Evolutionary conservation across 2,888 invertebrate species (phyloP).

Genomic region (Mythimna impura): DNA sequence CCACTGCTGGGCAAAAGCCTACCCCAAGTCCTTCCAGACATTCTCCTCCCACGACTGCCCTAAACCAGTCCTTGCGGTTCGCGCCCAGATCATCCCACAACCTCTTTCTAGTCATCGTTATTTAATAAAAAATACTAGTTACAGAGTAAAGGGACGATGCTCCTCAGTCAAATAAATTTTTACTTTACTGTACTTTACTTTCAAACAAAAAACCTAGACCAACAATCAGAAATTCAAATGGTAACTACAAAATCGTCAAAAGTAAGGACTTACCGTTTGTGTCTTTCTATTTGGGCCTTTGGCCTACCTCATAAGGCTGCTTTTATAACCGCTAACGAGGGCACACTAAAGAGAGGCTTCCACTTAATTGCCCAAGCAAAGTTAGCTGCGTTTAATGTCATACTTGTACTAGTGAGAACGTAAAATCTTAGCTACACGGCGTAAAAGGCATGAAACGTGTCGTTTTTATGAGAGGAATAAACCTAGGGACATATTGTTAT

Average conservation of each 20-base stretch:
- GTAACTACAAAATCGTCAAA: not conserved
- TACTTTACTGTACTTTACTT: too few species aligned
- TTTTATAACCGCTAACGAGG: constrained; percentile 11
- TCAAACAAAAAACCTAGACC: not conserved
- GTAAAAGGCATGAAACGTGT: constrained; percentile 16
- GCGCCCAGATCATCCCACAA: too few species aligned
- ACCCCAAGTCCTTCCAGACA: too few species aligned
- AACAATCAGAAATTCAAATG: not conserved
- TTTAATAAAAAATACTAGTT: too few species aligned
- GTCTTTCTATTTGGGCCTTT: constrained; percentile 1
- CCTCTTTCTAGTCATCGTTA: too few species aligned
- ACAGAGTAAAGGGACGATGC: too few species aligned
- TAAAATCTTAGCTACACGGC: constrained; percentile 3
- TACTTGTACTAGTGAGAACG: constrained; percentile 5
- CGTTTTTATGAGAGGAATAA: constrained; percentile 34
- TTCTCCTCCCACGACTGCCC: too few species aligned
- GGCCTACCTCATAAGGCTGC: not conserved
- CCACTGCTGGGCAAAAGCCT: too few species aligned
- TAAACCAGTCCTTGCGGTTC: too few species aligned
- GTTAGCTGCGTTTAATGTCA: constrained; percentile 19
- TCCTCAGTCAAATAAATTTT: too few species aligned
- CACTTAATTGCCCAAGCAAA: constrained; percentile 21
- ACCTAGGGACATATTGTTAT: constrained; percentile 3
- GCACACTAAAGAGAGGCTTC: constrained; percentile 6
- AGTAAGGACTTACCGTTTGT: not conserved